phyloP scores from a whole-genome alignment of 2,797 vertebrate genomes.

The Squalus acanthias region DNA sequence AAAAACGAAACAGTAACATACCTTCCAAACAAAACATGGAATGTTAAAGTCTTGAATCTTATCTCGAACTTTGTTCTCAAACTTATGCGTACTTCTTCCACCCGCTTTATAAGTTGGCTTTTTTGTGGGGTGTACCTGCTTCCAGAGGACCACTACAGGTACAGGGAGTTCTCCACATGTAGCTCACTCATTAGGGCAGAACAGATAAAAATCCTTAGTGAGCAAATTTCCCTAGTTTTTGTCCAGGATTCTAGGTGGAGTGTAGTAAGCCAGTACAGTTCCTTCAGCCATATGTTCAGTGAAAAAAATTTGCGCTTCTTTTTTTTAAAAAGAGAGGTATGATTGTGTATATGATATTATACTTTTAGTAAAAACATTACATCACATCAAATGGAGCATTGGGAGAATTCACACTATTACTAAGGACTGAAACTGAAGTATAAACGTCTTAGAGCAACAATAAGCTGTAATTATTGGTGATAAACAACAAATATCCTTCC shows the following conservation, averaged over 20 bases:
- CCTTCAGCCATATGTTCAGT: background rate
- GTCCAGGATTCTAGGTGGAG: background rate
- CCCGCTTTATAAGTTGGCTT: background rate
- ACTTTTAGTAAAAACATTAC: background rate
- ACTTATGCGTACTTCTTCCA: background rate
- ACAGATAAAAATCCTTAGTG: background rate
- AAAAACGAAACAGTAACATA: background rate
- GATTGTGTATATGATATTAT: background rate
- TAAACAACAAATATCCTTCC: background rate
- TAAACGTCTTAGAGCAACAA: background rate
- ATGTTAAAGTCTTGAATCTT: background rate
- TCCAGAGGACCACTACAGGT: background rate
- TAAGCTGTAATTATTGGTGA: background rate
- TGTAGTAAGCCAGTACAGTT: background rate
- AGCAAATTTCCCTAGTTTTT: background rate
- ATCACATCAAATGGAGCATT: background rate
- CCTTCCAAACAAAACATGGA: background rate
- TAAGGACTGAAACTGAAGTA: background rate
- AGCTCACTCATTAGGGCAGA: background rate
- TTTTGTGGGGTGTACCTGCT: no score
- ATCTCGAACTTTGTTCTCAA: background rate
- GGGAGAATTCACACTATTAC: background rate
- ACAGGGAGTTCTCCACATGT: background rate
- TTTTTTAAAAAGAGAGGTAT: background rate
- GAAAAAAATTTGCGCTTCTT: background rate